Evolutionary conservation across 2,888 invertebrate species (phyloP), one percentile per base, ranked within the genome.

Genomic region (Lepidochrysops patricia): DNA sequence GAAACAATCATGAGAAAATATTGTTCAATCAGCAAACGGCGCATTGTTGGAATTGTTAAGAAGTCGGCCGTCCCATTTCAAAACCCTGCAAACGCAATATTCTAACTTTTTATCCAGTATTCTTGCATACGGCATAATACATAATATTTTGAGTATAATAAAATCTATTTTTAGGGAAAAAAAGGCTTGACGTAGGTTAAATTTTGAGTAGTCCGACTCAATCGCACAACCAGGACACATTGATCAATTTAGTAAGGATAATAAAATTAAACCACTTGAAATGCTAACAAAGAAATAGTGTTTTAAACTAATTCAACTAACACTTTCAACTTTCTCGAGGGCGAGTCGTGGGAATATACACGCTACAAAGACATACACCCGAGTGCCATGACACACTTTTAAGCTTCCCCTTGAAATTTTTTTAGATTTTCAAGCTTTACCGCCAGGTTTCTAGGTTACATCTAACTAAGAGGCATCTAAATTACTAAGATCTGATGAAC

Each of bases 351-450:
- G 58, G 67, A 62, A 64, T 59, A 63, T 59, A 61, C 34, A 61
- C 32, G 57, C 61, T 57, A 62, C 64, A 60, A 61, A 61, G 63
- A 62, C 66, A 62, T 58, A 61, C 63, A 63, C 29, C 56, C 54
- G 50, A 63, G 60, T 58, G 63, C 61, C 64, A 63, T 66, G 63
- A 64, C 67, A 66, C 63, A 65, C 61, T 63, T 66, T 61, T 57
- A 43, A 65, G 65, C 49, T 48, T 34, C 62, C 50, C 58, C 60
- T 57, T 56, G 35, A 61, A 62, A 29, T 58, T 52, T 58, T 52
- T 62, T 54, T 54, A 54, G 54, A 32, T 54, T 32, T 54, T 54
- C 29, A 19, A 54, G 29, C 27, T 29, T 27, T 15, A 15, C 15
- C 15, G 27, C 4, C 27, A 35, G 27, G 26, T 34, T 27, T 35